phyloP scores from a whole-genome alignment of 2,888 invertebrate genomes.

The Sinodicranocentrus sp. region DNA sequence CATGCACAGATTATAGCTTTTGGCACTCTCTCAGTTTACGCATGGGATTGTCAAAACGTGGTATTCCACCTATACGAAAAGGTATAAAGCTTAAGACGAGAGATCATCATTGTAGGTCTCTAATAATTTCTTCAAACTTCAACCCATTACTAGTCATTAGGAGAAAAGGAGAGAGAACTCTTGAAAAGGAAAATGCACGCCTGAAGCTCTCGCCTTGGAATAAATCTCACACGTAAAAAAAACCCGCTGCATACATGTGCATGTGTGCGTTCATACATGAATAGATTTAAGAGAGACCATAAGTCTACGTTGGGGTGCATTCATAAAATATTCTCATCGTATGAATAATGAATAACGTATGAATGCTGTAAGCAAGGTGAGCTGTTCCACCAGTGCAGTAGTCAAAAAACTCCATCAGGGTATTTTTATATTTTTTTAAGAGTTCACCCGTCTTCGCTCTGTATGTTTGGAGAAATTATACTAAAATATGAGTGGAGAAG shows the following conservation, averaged over 20 bases:
- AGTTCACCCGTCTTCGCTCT: no score
- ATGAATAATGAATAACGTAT: slow-evolving; percentile 50
- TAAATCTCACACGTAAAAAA: slow-evolving; percentile 29
- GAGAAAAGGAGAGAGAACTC: slow-evolving; percentile 22
- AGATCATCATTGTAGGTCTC: slow-evolving; percentile 39
- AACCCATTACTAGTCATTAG: slow-evolving; percentile 58
- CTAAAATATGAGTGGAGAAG: no score
- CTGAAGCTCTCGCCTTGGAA: slow-evolving; percentile 36
- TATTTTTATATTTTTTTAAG: no score
- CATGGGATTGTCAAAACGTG: slow-evolving; percentile 14
- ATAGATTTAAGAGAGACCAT: not conserved
- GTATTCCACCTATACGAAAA: no score
- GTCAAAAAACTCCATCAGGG: no score
- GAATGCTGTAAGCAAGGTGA: no score
- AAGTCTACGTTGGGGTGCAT: not conserved
- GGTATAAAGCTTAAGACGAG: slow-evolving; percentile 28
- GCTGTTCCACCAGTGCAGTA: no score
- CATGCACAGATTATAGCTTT: slow-evolving; percentile 54
- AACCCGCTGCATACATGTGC: not conserved
- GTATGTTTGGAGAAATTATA: no score
- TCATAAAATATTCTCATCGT: slow-evolving; percentile 5
- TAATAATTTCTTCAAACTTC: slow-evolving; percentile 61
- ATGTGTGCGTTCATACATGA: slow-evolving; percentile 20
- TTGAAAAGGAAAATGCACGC: slow-evolving; percentile 36
- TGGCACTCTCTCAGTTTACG: slow-evolving; percentile 41